Base-by-base conservation (phyloP, 2,888 invertebrate genomes). In the Microplitis manilae region DNA sequence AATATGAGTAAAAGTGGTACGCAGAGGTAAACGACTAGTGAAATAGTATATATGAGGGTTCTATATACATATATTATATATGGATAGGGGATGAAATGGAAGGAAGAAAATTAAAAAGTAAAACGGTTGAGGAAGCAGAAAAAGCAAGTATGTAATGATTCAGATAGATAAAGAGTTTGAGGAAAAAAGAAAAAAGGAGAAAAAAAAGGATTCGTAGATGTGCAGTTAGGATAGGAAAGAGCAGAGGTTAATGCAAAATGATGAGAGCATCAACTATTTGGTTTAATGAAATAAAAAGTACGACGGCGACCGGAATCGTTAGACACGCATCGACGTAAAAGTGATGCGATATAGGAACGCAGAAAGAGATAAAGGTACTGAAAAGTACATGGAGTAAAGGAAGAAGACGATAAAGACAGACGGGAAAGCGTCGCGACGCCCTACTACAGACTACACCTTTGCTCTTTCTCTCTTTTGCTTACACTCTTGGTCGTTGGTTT, bases 301-400 rank as follows among this genome's bases (percentile, higher is more conserved):
- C 20, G 20, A 9, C 65, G 50, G 13, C 30, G 65, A 50, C 41
- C 60, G 50, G 59, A 70, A 62, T 71, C 62, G 71, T 61, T 71
- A 64, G 41, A 72, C 40, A 72, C 41, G 62, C 40, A 64, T 9
- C n/a, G 41, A 62, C 41, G 50, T 72, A 39, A 72, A 72, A 72
- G 17, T 38, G 15, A 64, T 6, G 5, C 9, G 30, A 2, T 2
- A 30, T 30, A 2, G 30, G 2, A 2, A 30, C 4, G 30, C 30
- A 30, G 30, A 30, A 30, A 30, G 30, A 30, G 30, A 30, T 1
- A 30, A 30, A 30, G 2, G 4, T 30, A 30, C 30, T 30, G 30
- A 30, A 30, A 30, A 30, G 30, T 30, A 30, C 30, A 30, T 62
- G 8, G 20, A 17, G 50, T 17, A 70, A 62, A 61, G 50, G n/a